Evolutionary conservation across 2,113 vertebrate species (phyloP).

Genomic region (Nicator chloris): DNA sequence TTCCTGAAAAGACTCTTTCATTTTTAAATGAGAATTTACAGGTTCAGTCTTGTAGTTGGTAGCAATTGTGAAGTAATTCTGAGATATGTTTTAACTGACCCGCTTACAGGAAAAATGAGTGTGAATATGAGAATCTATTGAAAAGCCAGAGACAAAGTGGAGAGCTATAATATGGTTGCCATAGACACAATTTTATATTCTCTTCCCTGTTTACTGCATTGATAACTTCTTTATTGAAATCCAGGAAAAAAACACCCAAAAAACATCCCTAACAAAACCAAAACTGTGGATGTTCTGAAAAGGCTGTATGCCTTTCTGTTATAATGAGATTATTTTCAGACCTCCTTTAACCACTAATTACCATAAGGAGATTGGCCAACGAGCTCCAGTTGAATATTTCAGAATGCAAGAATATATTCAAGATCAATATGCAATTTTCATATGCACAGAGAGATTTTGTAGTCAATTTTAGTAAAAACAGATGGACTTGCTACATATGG

Average conservation of each 20-base stretch:
- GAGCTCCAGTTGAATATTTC: conserved; percentile 9
- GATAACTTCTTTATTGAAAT: background rate
- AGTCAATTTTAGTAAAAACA: conserved; percentile 31
- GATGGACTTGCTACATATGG: background rate
- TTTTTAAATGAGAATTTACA: background rate
- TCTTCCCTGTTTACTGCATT: background rate
- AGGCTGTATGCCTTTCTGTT: background rate
- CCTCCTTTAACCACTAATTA: background rate
- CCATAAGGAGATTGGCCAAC: background rate
- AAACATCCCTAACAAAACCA: background rate
- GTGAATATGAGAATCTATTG: background rate
- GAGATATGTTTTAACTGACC: background rate
- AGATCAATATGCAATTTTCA: background rate
- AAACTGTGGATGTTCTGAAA: background rate
- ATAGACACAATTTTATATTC: conserved; percentile 42
- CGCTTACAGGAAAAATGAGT: background rate
- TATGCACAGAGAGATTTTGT: background rate
- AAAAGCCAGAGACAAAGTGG: background rate
- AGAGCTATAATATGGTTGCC: conserved; percentile 9
- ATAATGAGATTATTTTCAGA: background rate
- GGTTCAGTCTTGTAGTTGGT: background rate
- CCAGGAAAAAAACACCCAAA: background rate
- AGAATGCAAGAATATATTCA: background rate
- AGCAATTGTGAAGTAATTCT: background rate
- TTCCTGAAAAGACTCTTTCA: background rate